Percentiles rank a stretch among this genome's conserved stretches.
Evolutionary conservation across 2,113 vertebrate genomes (phyloP).

Genomic region (Psilopsiagon aymara): DNA sequence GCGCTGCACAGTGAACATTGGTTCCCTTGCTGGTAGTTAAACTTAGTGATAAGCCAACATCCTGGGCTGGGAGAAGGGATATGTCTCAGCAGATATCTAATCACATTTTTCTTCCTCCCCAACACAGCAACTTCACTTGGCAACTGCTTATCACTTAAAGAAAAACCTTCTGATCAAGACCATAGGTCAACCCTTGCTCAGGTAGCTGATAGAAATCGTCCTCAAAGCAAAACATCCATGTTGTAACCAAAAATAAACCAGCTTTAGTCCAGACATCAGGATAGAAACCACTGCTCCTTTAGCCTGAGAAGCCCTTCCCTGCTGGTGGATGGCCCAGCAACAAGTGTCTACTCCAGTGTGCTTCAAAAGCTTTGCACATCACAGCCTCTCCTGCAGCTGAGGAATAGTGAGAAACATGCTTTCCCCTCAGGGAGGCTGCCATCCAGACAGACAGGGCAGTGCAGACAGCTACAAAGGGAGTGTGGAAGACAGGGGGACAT

Average conservation of each 20-base stretch:
- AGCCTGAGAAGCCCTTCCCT: background rate
- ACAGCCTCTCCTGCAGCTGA: background rate
- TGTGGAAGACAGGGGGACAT: background rate
- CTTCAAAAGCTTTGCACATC: background rate
- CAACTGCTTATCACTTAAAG: background rate
- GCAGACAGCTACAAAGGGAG: slow-evolving; percentile 37
- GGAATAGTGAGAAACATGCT: background rate
- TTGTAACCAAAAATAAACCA: background rate
- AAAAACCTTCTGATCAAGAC: background rate
- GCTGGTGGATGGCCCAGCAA: background rate
- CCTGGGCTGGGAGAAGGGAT: background rate
- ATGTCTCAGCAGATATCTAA: background rate
- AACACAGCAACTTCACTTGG: background rate
- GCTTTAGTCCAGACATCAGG: background rate
- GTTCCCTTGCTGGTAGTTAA: background rate
- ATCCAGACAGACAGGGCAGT: background rate
- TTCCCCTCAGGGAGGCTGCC: background rate
- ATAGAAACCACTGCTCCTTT: background rate
- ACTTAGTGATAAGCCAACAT: background rate
- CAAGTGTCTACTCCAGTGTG: background rate
- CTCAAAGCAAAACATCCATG: background rate
- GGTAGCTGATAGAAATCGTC: background rate
- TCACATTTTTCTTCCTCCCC: background rate
- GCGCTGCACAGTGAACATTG: background rate
- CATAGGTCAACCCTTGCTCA: background rate